Percentiles rank a stretch among this genome's conserved stretches.
phyloP scores from a whole-genome alignment of 2,888 invertebrate species.

The Lumbricus terrestris region DNA sequence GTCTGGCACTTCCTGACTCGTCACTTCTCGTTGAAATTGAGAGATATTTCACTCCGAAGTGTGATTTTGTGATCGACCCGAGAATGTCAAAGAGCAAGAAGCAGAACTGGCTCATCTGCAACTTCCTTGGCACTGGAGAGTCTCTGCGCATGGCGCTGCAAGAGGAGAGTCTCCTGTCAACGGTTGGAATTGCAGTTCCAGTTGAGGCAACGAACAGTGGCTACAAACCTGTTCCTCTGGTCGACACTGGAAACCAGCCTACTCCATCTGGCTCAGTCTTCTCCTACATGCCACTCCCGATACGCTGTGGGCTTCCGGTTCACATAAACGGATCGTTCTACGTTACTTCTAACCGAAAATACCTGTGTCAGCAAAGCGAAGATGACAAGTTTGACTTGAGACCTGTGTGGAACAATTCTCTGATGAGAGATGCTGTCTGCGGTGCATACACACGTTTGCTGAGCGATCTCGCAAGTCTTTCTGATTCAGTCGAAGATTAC shows the following conservation, averaged over 20 bases:
- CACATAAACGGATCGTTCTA: constrained; percentile 53
- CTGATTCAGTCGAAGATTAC: constrained; percentile 18
- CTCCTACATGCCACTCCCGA: constrained; percentile 53
- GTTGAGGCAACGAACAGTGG: constrained; percentile 28
- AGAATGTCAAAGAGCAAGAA: not conserved
- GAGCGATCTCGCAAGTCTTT: constrained; percentile 33
- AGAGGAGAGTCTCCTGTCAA: constrained; percentile 42
- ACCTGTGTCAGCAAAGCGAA: constrained; percentile 43
- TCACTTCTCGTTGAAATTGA: constrained; percentile 13
- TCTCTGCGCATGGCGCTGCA: constrained; percentile 37
- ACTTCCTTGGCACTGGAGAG: constrained; percentile 35
- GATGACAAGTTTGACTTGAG: constrained; percentile 46
- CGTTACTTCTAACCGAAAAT: constrained; percentile 47
- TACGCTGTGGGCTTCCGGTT: constrained; percentile 45
- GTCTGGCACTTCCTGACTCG: constrained; percentile 20
- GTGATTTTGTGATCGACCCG: not conserved
- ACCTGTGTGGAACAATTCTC: constrained; percentile 45
- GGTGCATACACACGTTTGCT: constrained; percentile 40
- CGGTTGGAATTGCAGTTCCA: constrained; percentile 47
- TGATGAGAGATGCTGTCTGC: constrained; percentile 41
- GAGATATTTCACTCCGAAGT: not conserved
- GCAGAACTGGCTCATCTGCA: constrained; percentile 36
- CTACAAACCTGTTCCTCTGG: constrained; percentile 19
- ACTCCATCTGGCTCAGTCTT: constrained; percentile 40
- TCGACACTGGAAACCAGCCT: not conserved